Evolutionary conservation across 2,113 vertebrate species (phyloP).

Genomic region (Amia ocellicauda): DNA sequence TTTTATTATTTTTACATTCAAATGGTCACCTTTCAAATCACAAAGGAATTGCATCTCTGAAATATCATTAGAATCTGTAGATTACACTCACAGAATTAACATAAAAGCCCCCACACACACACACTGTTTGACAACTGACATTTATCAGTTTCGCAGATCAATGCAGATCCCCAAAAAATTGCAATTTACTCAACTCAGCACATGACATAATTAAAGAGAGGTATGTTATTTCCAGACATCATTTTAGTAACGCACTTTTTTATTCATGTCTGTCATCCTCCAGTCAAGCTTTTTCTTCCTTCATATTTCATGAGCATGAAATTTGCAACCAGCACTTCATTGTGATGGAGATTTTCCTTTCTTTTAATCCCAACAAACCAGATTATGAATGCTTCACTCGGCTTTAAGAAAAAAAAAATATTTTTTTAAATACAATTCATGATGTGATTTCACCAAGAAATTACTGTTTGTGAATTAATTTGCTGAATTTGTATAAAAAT

Average conservation of each 20-base stretch:
- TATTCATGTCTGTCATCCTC: constrained; percentile 27
- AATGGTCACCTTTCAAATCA: too few species aligned
- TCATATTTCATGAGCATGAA: constrained; percentile 42
- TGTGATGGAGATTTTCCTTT: constrained; percentile 47
- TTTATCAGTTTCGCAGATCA: neutral
- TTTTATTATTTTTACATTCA: too few species aligned
- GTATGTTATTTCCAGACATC: constrained; percentile 33
- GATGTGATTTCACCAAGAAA: constrained; percentile 31
- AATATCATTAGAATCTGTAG: too few species aligned
- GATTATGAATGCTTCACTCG: constrained; percentile 44
- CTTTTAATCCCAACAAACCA: constrained; percentile 50
- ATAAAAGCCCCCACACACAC: too few species aligned
- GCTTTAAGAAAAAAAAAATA: constrained; percentile 29
- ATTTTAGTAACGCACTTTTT: constrained; percentile 33
- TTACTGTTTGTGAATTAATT: constrained; percentile 44
- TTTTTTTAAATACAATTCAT: constrained; percentile 37
- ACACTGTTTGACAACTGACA: constrained; percentile 1
- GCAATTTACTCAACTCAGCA: neutral
- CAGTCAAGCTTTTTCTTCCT: constrained; percentile 29
- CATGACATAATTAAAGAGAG: constrained; percentile 31
- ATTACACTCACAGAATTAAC: too few species aligned
- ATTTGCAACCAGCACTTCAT: constrained; percentile 34
- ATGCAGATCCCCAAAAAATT: neutral
- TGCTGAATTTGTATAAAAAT: constrained; percentile 54
- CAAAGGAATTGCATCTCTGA: too few species aligned